phyloP scores from a whole-genome alignment of 1,140 invertebrate genomes.

The Tetramorium simillimum region DNA sequence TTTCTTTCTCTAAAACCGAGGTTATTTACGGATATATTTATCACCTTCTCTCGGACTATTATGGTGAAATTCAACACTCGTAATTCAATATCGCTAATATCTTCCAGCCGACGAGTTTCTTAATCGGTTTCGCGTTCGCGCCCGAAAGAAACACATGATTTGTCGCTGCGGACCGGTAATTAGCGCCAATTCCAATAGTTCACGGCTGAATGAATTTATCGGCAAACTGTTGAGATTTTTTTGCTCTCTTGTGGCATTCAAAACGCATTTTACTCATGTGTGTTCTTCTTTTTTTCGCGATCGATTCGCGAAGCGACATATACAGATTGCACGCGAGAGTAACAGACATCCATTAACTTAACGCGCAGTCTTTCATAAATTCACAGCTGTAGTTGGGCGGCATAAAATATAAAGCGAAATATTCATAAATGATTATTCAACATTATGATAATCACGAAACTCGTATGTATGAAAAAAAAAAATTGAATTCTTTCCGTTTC shows the following conservation, averaged over 20 bases:
- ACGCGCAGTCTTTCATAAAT: background rate
- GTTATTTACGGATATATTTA: conserved; percentile 47
- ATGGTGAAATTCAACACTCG: conserved; percentile 35
- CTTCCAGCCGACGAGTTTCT: conserved; percentile 14
- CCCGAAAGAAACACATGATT: conserved; percentile 25
- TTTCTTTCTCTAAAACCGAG: too few relatives aligned
- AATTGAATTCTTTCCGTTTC: background rate
- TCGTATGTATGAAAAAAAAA: background rate
- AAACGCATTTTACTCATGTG: background rate
- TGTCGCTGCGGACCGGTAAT: conserved; percentile 18
- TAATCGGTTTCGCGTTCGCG: conserved; percentile 12
- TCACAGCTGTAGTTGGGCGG: background rate
- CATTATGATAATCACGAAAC: background rate
- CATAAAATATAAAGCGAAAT: background rate
- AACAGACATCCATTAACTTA: background rate
- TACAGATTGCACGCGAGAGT: background rate
- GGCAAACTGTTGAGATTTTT: conserved; percentile 15
- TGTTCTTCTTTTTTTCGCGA: background rate
- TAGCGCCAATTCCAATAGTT: conserved; percentile 17
- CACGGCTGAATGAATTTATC: conserved; percentile 21
- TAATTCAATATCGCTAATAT: conserved; percentile 39
- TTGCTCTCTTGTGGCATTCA: background rate
- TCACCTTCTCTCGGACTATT: conserved; percentile 25
- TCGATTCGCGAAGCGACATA: background rate
- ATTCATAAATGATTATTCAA: background rate